Base-by-base conservation (phyloP, 2,888 invertebrate genomes). In the Latrodectus hesperus region DNA sequence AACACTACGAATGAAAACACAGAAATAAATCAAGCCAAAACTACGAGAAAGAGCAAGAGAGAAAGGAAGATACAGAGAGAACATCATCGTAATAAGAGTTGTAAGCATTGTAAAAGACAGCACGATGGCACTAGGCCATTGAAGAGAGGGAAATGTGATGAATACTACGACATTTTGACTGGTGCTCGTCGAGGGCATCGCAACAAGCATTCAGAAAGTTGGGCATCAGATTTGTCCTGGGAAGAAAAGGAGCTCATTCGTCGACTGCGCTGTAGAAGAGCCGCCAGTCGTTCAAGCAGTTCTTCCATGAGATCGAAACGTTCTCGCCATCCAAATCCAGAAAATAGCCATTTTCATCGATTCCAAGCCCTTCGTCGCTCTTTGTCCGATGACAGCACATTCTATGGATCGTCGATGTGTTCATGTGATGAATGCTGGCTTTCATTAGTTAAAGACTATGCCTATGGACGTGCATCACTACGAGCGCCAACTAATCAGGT, bases 391-490 rank as follows among this genome's bases (percentile, higher is more conserved):
- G 82, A 87, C 9, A 82, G 82, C 52, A 72, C 73, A 14, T 26
- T 82, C 12, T 77, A 73, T 22, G 73, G 74, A 1, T 70, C 81
- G n/a, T 81, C 86, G 0, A 10, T 70, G 38, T 87, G 87, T 53
- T 87, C 87, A 0, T 87, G 87, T 52, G 87, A 82, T 51, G 68
- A 82, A 11, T 87, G 87, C 17, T 87, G 78, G 73, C 26, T 79
- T 38, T 51, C 67, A 3, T 52, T 80, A 5, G 67, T 81, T 9
- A 86, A 86, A 51, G 75, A 86, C 49, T 81, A 81, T 76, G 86
- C 86, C n/a, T 81, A 81, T 53, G 75, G 86, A 11, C 75, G 86
- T 67, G 71, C 80, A 17, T 86, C 86, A 11, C 76, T 86, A 14
- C 73, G 86, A 67, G 86, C 75, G 0, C 53, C 86, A 0, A 71